Evolutionary conservation across 2,797 vertebrate species (phyloP), one percentile per base, ranked within the genome.

Genomic region (Hippoglossus hippoglossus): DNA sequence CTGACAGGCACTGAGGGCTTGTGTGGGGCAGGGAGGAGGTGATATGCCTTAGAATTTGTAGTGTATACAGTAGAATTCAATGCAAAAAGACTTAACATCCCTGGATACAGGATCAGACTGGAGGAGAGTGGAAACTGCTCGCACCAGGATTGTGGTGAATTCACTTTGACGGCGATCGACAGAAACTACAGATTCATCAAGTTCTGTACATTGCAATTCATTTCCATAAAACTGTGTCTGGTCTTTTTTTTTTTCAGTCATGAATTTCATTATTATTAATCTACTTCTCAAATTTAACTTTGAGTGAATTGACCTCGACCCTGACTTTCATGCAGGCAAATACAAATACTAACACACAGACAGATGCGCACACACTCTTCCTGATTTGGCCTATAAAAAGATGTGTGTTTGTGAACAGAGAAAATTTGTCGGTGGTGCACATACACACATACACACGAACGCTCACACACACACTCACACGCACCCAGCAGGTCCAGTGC

Each of bases 381-480:
- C 96, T 97, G 96, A 97, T 97, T 97, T 97, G 96, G 96, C 97
- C 96, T 97, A 97, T 96, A 96, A 97, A 92, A 93, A 93, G 70
- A 82, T 81, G 96, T 95, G 95, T 95, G 95, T 89, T 96, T 96
- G 96, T 96, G 96, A 96, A 96, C 94, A 96, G 86, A 91, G 84
- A 81, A 95, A 91, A 84, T 95, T 78, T 79, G 72, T 83, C 5
- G n/a, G 80, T 90, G 94, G 93, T 82, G 94, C 91, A 93, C 89
- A 94, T 95, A 95, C 72, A 13, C 91, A 93, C 89, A 94, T 95
- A 95, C 72, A 93, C 95, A 94, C 69, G 67, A 63, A 59, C 94
- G 8, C 57, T 18, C 56, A 71, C 53, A 77, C 60, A 39, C 13
- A 21, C 73, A 18, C 73, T 93, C 95, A 94, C 73, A 75, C 64